These are phyloP conservation scores for Gadus chalcogrammus DNA, from an alignment of 2,113 vertebrate species.

Conservation along the genomic window DNA sequence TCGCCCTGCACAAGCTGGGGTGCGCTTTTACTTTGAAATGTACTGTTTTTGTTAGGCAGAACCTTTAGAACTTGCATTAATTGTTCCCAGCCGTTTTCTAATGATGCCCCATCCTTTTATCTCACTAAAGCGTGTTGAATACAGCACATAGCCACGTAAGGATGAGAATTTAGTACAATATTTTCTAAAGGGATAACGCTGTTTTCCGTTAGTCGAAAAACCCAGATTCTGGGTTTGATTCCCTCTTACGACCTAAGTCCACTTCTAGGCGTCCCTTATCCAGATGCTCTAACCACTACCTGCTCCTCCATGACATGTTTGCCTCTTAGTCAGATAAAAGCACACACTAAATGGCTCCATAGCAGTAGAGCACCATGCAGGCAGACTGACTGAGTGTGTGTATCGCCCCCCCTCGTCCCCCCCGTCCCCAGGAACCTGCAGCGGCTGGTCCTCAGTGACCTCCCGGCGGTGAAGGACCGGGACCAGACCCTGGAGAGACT, in stretches of 20 bases:
- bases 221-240: no score
- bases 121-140: neutral
- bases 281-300: no score
- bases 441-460: slow-evolving; percentile 87
- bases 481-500: slow-evolving; percentile 72
- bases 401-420: slow-evolving; percentile 5
- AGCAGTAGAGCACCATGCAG: no score
- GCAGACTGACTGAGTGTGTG: neutral
- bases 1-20: slow-evolving; percentile 82
- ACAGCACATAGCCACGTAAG: no score
- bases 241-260: no score
- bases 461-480: slow-evolving; percentile 84
- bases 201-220: no score
- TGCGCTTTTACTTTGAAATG: slow-evolving; percentile 41
- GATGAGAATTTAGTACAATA: neutral
- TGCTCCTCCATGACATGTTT: no score
- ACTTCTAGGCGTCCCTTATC: no score
- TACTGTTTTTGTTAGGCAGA: neutral
- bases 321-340: no score
- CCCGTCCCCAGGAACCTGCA: slow-evolving; percentile 81
- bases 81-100: neutral
- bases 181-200: neutral
- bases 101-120: neutral
- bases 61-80: neutral
- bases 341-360: no score